Evolutionary conservation across 2,113 vertebrate genomes (phyloP), one percentile per base, ranked within the genome.

Genomic region (Smithornis capensis): DNA sequence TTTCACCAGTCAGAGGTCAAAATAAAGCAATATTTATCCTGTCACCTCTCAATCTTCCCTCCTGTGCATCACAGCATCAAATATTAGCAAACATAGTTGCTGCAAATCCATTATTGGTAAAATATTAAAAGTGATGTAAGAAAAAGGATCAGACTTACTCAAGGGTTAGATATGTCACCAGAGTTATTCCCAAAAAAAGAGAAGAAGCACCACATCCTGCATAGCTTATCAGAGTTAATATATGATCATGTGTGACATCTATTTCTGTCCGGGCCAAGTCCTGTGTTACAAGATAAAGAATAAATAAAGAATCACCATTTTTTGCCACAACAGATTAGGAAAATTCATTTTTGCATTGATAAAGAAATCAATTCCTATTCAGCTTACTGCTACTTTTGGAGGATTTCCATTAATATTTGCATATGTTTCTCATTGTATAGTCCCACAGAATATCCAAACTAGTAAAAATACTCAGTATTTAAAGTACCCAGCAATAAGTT

Each of bases 191-290:
- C 83, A 99, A 93, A 95, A 99, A 99, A 75, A 99, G 74, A 79
- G 98, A 98, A 49, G 99, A 99, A 70, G 98, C 78, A 52, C 98
- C 99, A 97, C 98, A 99, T 78, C 99, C 98, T 24, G 97, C 67
- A 50, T 98, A 98, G 6, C 98, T 98, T 89, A 99, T 96, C 71
- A 99, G 35, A 31, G 98, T 98, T 89, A 99, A 96, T 94, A 98
- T 93, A 47, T 17, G 33, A n/a, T 94, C 94, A 38, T 99, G 97
- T 17, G 60, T 38, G 25, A 45, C 12, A 75, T 95, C 96, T 73
- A 98, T 76, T 8, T 94, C 49, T 29, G 80, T 80, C 87, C 96
- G 96, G 84, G 97, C 97, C 59, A 99, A 86, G 93, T 99, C 98
- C 99, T 99, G 71, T 44, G 18, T 57, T 90, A 96, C 40, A 50